Evolutionary conservation across 2,888 invertebrate species (phyloP).

Genomic region (Strigamia transsilvanica): DNA sequence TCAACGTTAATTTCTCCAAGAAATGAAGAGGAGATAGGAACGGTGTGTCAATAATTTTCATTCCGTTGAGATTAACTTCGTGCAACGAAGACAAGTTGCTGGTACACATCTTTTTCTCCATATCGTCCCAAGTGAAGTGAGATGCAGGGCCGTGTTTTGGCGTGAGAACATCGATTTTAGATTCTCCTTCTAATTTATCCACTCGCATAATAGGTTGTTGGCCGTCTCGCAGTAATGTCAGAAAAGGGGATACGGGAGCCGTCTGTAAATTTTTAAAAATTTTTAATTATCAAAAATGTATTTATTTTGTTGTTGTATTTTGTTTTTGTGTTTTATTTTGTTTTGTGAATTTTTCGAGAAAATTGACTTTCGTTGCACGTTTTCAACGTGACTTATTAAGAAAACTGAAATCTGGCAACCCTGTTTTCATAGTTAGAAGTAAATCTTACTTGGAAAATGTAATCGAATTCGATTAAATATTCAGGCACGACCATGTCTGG

Average conservation of each 20-base stretch:
- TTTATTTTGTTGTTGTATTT: no score
- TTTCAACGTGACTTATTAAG: no score
- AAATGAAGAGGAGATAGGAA: neutral
- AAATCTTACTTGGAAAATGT: constrained; percentile 43
- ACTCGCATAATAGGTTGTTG: constrained; percentile 9
- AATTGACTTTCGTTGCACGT: no score
- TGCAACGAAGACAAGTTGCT: neutral
- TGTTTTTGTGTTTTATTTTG: no score
- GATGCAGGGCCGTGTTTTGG: neutral
- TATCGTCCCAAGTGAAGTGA: constrained; percentile 46
- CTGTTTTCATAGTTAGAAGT: no score
- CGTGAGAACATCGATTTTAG: neutral
- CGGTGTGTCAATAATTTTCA: constrained; percentile 32
- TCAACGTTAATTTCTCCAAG: constrained; percentile 27
- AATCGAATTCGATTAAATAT: constrained; percentile 51
- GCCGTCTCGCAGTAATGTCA: neutral
- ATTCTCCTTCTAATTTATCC: constrained; percentile 12
- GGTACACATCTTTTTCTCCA: constrained; percentile 1
- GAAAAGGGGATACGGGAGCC: neutral
- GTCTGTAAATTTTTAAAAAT: neutral
- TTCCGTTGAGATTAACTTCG: constrained; percentile 48
- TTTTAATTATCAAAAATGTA: neutral
- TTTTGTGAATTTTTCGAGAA: neutral
- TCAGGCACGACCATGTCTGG: constrained; percentile 44
- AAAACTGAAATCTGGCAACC: no score